Conservation (phyloP, 2,888 invertebrate genomes). For the Creontiades dilutus region DNA sequence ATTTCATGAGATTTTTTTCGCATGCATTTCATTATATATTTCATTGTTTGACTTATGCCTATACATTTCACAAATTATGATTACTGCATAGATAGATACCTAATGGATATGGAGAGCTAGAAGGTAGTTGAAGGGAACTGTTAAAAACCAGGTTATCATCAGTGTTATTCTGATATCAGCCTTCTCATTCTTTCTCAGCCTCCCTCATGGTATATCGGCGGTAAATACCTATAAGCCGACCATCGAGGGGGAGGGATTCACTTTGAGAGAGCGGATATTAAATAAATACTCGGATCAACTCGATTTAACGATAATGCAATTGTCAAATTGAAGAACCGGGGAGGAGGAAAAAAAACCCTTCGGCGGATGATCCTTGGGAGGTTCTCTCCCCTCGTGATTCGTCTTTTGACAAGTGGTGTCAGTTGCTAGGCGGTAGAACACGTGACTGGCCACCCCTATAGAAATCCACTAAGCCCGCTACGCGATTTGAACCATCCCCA, state of each 20-base stretch:
- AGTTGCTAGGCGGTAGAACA: conserved; percentile 35
- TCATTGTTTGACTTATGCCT: no score
- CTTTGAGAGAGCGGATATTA: conserved; percentile 32
- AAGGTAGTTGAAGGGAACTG: no score
- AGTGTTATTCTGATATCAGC: no score
- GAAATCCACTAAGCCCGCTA: background rate
- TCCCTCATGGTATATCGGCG: background rate
- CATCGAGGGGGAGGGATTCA: background rate
- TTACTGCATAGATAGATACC: no score
- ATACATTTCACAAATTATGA: no score
- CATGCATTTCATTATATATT: no score
- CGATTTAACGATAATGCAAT: conserved; percentile 31
- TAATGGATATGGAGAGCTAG: no score
- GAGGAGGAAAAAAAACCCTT: background rate
- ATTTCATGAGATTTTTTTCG: no score
- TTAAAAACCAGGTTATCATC: no score
- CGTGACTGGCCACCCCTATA: background rate
- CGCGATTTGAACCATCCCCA: background rate
- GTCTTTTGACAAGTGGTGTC: conserved; percentile 37
- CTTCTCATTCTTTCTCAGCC: background rate
- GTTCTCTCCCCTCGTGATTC: conserved; percentile 2
- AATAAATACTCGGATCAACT: conserved; percentile 33
- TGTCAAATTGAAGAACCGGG: background rate
- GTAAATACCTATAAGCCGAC: conserved; percentile 17
- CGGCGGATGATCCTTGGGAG: background rate